Percentiles rank a stretch among this genome's conserved stretches.
Conservation (phyloP, 2,797 vertebrate species). For the Fistularia tabacaria region DNA sequence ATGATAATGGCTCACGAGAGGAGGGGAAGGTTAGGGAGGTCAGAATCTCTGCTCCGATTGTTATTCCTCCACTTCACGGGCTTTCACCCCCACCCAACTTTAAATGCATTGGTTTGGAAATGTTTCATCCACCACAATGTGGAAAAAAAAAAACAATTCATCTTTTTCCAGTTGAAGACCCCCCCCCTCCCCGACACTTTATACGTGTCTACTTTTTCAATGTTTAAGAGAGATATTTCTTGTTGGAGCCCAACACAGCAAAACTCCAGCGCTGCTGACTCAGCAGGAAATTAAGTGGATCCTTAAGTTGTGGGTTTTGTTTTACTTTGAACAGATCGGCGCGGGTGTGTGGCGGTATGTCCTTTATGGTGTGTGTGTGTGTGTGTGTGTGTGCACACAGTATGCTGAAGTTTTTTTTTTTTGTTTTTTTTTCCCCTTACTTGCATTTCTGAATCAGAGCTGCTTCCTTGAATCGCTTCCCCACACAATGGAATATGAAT, state of each 20-base stretch:
- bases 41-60: too few species aligned
- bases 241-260: neutral
- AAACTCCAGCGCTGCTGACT: conserved; percentile 14
- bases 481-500: conserved; percentile 12
- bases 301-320: too few species aligned
- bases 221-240: too few species aligned
- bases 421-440: too few species aligned
- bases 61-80: conserved; percentile 13
- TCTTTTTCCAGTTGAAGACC: too few species aligned
- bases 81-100: neutral
- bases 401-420: conserved; percentile 7
- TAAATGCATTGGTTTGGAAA: conserved; percentile 2
- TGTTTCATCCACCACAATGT: neutral
- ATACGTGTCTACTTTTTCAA: too few species aligned
- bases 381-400: conserved; percentile 1
- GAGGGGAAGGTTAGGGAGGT: neutral
- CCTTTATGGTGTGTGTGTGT: conserved; percentile 11
- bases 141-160: too few species aligned
- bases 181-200: too few species aligned
- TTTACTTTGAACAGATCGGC: too few species aligned
- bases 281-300: neutral
- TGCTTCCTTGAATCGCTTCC: conserved; percentile 23
- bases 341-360: conserved; percentile 6
- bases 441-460: conserved; percentile 35
- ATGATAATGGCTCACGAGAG: conserved; percentile 15